Evolutionary conservation across 1,140 invertebrate species (phyloP).

Genomic region (Drosophila arizonae): DNA sequence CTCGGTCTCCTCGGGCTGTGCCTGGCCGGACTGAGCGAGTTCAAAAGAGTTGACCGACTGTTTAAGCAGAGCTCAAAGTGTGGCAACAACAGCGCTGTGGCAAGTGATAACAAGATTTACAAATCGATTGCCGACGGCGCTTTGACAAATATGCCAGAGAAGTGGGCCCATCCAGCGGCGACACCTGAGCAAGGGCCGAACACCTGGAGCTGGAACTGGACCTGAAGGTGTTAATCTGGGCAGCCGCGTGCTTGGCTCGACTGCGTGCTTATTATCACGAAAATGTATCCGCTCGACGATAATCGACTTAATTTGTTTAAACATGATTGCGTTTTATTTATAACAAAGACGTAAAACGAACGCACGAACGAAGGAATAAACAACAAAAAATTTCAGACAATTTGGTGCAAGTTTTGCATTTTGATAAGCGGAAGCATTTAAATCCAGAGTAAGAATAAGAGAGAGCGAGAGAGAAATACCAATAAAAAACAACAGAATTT

Average conservation of each 20-base stretch:
- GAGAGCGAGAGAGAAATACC: conserved; percentile 15
- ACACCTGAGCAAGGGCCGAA: conserved; percentile 42
- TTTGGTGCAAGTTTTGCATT: conserved; percentile 52
- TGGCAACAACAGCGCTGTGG: conserved; percentile 16
- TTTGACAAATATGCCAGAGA: conserved; percentile 52
- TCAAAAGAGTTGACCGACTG: conserved; percentile 61
- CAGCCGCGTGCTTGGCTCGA: not conserved
- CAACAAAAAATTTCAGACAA: not conserved
- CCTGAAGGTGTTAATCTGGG: conserved; percentile 37
- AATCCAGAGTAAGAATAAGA: conserved; percentile 19
- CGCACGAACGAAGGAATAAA: not conserved
- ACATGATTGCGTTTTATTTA: conserved; percentile 71
- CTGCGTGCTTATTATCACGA: conserved; percentile 31
- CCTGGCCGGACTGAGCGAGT: conserved; percentile 26
- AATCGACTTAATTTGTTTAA: conserved; percentile 74
- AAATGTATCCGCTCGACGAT: conserved; percentile 59
- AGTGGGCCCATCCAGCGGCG: not conserved
- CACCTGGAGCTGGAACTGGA: conserved; percentile 12
- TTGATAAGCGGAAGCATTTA: conserved; percentile 73
- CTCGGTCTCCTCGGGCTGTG: conserved; percentile 29
- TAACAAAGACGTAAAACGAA: conserved; percentile 33
- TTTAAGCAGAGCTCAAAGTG: conserved; percentile 67
- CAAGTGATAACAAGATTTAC: conserved; percentile 79
- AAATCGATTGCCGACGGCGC: conserved; percentile 73
- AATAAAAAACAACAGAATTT: conserved; percentile 18